A percentile compares a stretch with the other conserved stretches of the same genome.
These are phyloP conservation scores for Apteryx mantelli DNA, from an alignment of 2,113 vertebrate genomes.

Conservation along the genomic window DNA sequence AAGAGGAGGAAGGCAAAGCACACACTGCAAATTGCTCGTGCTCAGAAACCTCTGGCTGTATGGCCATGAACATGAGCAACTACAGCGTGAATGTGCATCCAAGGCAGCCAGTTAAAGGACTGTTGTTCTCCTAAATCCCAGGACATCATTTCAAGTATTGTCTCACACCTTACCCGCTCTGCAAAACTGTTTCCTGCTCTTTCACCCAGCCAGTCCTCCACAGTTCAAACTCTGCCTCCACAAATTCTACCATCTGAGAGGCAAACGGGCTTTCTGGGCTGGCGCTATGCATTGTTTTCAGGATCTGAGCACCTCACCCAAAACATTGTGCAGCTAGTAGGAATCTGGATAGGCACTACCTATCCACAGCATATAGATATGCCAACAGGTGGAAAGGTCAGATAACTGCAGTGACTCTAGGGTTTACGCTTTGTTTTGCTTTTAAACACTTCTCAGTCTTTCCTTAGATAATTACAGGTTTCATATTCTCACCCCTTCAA, in stretches of 20 bases:
- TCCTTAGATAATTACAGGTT: constrained; percentile 43
- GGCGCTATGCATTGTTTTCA: not conserved
- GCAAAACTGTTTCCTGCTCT: not conserved
- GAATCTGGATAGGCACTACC: not conserved
- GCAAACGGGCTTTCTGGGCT: not conserved
- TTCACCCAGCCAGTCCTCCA: too few relatives aligned
- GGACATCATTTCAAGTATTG: not conserved
- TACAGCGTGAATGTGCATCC: not conserved
- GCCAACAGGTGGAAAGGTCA: not conserved
- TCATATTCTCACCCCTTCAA: constrained; percentile 25
- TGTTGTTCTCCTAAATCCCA: not conserved
- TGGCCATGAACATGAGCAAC: not conserved
- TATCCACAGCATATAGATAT: accelerated
- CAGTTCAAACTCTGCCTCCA: not conserved
- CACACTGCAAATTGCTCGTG: too few relatives aligned
- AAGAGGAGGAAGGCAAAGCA: not conserved
- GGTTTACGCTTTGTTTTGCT: not conserved
- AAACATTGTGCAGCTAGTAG: not conserved
- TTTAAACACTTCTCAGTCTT: not conserved
- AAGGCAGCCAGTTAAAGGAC: not conserved
- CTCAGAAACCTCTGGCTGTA: not conserved
- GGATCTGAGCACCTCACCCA: not conserved
- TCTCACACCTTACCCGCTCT: not conserved
- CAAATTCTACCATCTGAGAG: not conserved
- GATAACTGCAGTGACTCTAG: not conserved